Percentiles rank a stretch among this genome's conserved stretches.
phyloP scores from a whole-genome alignment of 2,888 invertebrate genomes.

The Tenthredo mesomela region DNA sequence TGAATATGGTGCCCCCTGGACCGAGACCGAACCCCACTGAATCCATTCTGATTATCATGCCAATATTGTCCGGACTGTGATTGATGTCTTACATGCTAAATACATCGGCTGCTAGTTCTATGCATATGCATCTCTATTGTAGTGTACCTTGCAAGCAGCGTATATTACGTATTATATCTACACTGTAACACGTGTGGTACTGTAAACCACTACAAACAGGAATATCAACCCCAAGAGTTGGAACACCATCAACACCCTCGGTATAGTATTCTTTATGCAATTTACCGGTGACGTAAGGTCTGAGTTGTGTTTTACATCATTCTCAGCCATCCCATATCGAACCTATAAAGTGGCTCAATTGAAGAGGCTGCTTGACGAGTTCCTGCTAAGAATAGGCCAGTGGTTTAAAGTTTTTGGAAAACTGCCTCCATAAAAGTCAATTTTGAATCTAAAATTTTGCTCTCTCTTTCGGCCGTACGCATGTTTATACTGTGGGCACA shows the following conservation, averaged over 20 bases:
- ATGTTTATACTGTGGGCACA: neutral
- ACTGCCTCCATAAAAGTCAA: neutral
- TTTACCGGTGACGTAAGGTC: neutral
- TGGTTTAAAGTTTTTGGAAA: neutral
- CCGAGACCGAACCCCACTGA: slow-evolving; percentile 57
- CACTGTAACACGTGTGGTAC: slow-evolving; percentile 20
- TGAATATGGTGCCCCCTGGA: slow-evolving; percentile 36
- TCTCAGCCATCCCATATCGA: neutral
- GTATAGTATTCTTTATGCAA: neutral
- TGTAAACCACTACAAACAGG: slow-evolving; percentile 12
- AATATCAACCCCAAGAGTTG: neutral
- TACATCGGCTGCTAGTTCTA: slow-evolving; percentile 55
- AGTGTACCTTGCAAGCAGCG: slow-evolving; percentile 42
- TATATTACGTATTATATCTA: slow-evolving; percentile 35
- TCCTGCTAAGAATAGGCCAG: neutral
- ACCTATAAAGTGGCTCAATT: neutral
- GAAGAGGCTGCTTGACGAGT: neutral
- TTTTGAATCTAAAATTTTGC: neutral
- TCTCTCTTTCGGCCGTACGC: neutral
- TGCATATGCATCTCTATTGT: slow-evolving; percentile 51
- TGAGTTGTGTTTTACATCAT: neutral
- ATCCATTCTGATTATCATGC: slow-evolving; percentile 72
- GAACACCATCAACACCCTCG: slow-evolving; percentile 14
- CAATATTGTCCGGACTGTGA: slow-evolving; percentile 71
- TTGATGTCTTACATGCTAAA: slow-evolving; percentile 69